phyloP scores from a whole-genome alignment of 2,888 invertebrate species.

The Venusia cambrica region DNA sequence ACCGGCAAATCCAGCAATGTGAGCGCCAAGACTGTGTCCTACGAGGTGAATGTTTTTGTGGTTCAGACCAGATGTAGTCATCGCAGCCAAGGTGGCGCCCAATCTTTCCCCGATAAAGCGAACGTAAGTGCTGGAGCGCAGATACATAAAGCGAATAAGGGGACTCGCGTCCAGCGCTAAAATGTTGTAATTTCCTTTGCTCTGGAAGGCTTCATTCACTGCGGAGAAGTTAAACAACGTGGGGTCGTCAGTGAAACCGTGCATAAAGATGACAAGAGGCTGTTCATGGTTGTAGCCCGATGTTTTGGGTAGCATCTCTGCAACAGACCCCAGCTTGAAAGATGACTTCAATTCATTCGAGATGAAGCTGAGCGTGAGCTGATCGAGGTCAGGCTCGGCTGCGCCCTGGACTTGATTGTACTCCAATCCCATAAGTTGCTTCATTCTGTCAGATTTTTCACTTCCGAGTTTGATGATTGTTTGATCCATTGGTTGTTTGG shows the following conservation, averaged over 20 bases:
- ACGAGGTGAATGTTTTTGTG: conserved; percentile 56
- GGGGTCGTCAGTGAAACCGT: conserved; percentile 66
- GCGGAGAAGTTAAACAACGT: conserved; percentile 43
- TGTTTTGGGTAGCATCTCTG: conserved; percentile 35
- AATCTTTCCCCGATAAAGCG: conserved; percentile 60
- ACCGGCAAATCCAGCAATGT: conserved; percentile 62
- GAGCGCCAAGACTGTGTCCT: conserved; percentile 69
- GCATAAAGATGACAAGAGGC: conserved; percentile 54
- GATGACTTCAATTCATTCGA: conserved; percentile 36
- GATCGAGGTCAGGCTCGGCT: conserved; percentile 44
- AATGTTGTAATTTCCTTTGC: conserved; percentile 48
- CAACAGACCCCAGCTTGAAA: conserved; percentile 47
- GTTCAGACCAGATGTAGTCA: conserved; percentile 53
- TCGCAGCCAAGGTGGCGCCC: conserved; percentile 48
- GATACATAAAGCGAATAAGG: conserved; percentile 59
- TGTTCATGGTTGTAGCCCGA: conserved; percentile 34
- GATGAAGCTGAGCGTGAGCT: conserved; percentile 42
- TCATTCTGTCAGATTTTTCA: conserved; percentile 11
- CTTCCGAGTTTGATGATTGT: conserved; percentile 9
- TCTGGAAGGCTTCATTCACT: conserved; percentile 34
- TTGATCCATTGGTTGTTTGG: conserved; percentile 13
- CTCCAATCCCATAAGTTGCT: conserved; percentile 10
- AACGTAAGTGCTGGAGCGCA: conserved; percentile 63
- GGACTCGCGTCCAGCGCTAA: conserved; percentile 68
- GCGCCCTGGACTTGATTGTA: conserved; percentile 41